These are phyloP conservation scores for Sorex fumeus DNA, from an alignment of 2,113 vertebrate species.

Conservation along the genomic window DNA sequence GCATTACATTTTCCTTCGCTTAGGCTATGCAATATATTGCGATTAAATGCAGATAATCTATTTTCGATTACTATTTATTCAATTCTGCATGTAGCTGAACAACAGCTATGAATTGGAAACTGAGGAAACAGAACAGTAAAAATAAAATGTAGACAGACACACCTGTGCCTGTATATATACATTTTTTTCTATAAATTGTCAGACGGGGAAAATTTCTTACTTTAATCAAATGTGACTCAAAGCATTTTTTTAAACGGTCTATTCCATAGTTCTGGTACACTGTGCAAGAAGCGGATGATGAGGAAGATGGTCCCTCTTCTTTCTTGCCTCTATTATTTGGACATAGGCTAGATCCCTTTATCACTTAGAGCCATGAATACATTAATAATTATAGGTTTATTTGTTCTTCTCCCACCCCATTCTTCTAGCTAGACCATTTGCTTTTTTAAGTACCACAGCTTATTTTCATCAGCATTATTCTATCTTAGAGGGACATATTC, in stretches of 20 bases:
- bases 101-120: constrained; percentile 36
- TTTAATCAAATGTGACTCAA: constrained; percentile 33
- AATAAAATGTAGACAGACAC: constrained; percentile 6
- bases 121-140: constrained; percentile 28
- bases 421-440: constrained; percentile 44
- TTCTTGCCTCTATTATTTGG: neutral
- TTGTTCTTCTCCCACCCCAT: neutral
- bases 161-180: neutral
- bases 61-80: constrained; percentile 47
- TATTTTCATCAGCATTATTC: constrained; percentile 51
- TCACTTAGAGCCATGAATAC: neutral
- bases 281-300: neutral
- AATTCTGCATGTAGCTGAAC: neutral
- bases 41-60: constrained; percentile 44
- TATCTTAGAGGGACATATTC: constrained; percentile 45
- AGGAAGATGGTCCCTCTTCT: neutral
- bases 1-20: constrained; percentile 56
- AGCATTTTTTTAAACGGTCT: constrained; percentile 16
- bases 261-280: neutral
- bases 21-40: neutral
- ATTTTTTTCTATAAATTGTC: constrained; percentile 57
- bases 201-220: constrained; percentile 10
- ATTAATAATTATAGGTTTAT: constrained; percentile 1
- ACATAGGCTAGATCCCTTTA: neutral
- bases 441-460: constrained; percentile 46